These are phyloP conservation scores for Antechinus stuartii DNA, from an alignment of 2,113 vertebrate species.

Conservation along the genomic window DNA sequence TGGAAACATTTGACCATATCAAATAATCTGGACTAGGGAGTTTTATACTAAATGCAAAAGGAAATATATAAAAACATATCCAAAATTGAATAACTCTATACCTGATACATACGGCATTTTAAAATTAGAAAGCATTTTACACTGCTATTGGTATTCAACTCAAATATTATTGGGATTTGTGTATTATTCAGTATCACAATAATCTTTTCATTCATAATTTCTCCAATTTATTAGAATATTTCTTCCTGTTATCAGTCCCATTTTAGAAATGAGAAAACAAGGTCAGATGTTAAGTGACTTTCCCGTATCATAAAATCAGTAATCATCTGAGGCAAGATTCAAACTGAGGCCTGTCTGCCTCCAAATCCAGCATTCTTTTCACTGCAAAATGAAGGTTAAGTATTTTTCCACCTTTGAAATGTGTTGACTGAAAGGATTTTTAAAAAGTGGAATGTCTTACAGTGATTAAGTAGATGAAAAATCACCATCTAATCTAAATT, in stretches of 20 bases:
- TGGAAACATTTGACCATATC: constrained; percentile 63
- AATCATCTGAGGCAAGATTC: neutral
- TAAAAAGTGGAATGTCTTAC: constrained; percentile 75
- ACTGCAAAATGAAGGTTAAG: neutral
- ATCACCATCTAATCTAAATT: constrained; percentile 78
- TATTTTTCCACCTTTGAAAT: constrained; percentile 78
- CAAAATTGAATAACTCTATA: constrained; percentile 69
- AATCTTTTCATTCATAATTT: neutral
- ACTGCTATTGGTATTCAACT: neutral
- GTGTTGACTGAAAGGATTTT: constrained; percentile 79
- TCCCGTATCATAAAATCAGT: neutral
- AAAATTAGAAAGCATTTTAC: neutral
- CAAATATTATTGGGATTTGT: neutral
- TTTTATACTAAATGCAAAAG: constrained; percentile 60
- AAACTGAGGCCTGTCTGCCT: neutral
- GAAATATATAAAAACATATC: constrained; percentile 76
- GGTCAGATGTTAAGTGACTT: neutral
- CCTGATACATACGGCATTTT: neutral
- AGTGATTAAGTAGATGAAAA: constrained; percentile 79
- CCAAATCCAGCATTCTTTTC: neutral
- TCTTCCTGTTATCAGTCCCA: neutral
- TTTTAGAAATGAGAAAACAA: neutral
- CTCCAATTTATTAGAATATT: neutral
- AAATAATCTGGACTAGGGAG: constrained; percentile 61
- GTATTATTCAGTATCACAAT: neutral